These are phyloP conservation scores for Isoperla grammatica DNA, from an alignment of 2,888 invertebrate species.

Conservation along the genomic window DNA sequence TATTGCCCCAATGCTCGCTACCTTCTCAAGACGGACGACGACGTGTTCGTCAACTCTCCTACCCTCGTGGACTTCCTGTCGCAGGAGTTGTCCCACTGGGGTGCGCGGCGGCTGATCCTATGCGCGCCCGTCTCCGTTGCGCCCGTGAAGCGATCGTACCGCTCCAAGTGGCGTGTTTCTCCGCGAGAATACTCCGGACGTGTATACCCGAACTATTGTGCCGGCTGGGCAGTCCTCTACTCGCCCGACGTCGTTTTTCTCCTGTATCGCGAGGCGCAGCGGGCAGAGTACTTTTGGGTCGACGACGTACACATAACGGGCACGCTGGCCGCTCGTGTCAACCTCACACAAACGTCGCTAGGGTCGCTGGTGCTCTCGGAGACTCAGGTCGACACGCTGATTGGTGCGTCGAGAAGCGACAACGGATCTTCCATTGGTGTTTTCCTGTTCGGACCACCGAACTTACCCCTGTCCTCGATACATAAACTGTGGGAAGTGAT, in stretches of 20 bases:
- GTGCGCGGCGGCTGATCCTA: conserved; percentile 52
- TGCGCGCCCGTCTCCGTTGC: conserved; percentile 53
- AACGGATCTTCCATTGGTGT: conserved; percentile 37
- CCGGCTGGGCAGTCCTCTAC: conserved; percentile 65
- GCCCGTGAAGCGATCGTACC: conserved; percentile 54
- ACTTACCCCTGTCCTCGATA: conserved; percentile 47
- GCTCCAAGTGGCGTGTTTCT: conserved; percentile 67
- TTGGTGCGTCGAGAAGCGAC: conserved; percentile 27
- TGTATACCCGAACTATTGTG: conserved; percentile 70
- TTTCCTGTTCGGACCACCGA: conserved; percentile 53
- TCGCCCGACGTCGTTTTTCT: conserved; percentile 56
- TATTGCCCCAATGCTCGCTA: conserved; percentile 62
- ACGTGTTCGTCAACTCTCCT: conserved; percentile 45
- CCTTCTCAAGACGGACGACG: conserved; percentile 47
- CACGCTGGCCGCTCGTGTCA: conserved; percentile 51
- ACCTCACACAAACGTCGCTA: conserved; percentile 52
- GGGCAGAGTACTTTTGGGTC: conserved; percentile 70
- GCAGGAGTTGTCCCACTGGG: conserved; percentile 54
- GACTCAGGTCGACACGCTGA: conserved; percentile 35
- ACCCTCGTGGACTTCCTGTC: conserved; percentile 46
- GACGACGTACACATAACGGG: conserved; percentile 79
- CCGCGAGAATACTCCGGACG: conserved; percentile 56
- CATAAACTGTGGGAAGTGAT: conserved; percentile 48
- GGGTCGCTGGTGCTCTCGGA: conserved; percentile 44
- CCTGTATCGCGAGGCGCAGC: conserved; percentile 55